phyloP scores from a whole-genome alignment of 2,888 invertebrate species.

The Nymphalis urticae region DNA sequence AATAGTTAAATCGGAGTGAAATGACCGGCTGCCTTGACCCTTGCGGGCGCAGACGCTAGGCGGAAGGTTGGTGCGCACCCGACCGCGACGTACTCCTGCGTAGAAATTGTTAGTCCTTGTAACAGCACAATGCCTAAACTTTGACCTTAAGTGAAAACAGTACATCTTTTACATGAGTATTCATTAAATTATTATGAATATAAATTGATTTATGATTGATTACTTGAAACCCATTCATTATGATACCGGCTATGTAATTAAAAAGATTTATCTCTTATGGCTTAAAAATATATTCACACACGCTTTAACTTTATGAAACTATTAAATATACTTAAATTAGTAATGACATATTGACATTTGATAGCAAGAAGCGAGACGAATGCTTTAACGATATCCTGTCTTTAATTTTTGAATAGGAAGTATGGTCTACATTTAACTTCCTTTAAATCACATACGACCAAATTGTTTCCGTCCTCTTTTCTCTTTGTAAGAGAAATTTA shows the following conservation, averaged over 20 bases:
- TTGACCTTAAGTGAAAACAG: slow-evolving; percentile 56
- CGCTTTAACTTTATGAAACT: background rate
- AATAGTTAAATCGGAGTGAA: slow-evolving; percentile 44
- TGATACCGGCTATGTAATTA: background rate
- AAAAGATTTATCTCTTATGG: background rate
- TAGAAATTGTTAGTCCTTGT: slow-evolving; percentile 79
- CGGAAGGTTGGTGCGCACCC: slow-evolving; percentile 71
- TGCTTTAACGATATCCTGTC: slow-evolving; percentile 36
- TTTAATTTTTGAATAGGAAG: slow-evolving; percentile 38
- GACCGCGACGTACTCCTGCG: slow-evolving; percentile 69
- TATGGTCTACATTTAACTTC: slow-evolving; percentile 38
- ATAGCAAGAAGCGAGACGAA: slow-evolving; percentile 18
- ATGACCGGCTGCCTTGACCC: slow-evolving; percentile 45
- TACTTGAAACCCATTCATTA: slow-evolving; percentile 6
- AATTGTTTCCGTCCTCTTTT: slow-evolving; percentile 35
- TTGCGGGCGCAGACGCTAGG: slow-evolving; percentile 52
- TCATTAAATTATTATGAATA: background rate
- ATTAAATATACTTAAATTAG: slow-evolving; percentile 1
- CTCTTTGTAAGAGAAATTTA: slow-evolving; percentile 29
- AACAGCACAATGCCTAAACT: slow-evolving; percentile 51
- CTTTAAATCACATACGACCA: slow-evolving; percentile 37
- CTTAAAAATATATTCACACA: background rate
- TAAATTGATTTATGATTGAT: slow-evolving; percentile 1
- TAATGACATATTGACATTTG: slow-evolving; percentile 29
- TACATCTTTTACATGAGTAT: slow-evolving; percentile 7